Evolutionary conservation across 2,888 invertebrate species (phyloP), one percentile per base, ranked within the genome.

Genomic region (Oscheius sp.): DNA sequence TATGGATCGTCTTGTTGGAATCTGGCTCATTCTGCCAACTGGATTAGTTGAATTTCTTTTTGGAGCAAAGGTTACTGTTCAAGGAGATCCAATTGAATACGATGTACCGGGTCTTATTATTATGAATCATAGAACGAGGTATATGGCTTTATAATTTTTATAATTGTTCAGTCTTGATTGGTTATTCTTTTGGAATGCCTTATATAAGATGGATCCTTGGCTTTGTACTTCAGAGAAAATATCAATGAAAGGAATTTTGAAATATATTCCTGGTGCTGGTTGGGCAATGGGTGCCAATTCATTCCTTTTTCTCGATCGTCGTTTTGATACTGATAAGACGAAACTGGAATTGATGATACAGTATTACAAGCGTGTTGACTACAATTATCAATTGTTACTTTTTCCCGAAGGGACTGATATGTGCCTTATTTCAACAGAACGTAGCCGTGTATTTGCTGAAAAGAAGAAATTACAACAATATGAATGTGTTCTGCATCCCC

Each of bases 361-460:
- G 77, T 94, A 94, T 86, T 91, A 93, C 81, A 88, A 90, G 41
- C 90, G 90, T 67, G 87, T 92, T 50, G 88, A 89, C 9, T 90
- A 91, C 82, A 90, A 90, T 57, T 88, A 88, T 66, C 87, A 88
- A 87, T 87, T 94, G 47, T 88, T 94, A 36, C 88, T 94, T 74
- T 91, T 91, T 84, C 94, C 94, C 0, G 94, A 94, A 88, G 94
- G 94, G 12, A 94, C 94, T 0, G 93, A 94, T 86, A 88, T 93
- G 68, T 92, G 92, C 32, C 88, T 89, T 26, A 88, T 89, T 20
- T 92, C 92, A 59, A 90, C 90, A 77, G 88, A 86, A 22, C 90
- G 90, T 44, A 93, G 93, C 76, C 90, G 92, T 80, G 88, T 88
- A 74, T 93, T 90, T 87, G 93, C 94, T 0, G 87, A 88, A 20